phyloP scores from a whole-genome alignment of 2,113 vertebrate species.

The Nesoenas mayeri region DNA sequence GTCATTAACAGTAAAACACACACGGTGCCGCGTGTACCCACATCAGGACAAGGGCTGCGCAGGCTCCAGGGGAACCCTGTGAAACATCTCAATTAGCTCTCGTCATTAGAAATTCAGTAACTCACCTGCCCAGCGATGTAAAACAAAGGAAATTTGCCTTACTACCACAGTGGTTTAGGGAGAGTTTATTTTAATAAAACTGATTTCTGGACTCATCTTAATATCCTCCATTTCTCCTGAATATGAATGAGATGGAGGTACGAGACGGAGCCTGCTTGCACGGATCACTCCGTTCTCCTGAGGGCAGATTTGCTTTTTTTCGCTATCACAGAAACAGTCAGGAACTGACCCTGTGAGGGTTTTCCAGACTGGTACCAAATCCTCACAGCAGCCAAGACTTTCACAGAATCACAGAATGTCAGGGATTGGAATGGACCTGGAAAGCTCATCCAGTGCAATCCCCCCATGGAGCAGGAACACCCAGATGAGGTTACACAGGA shows the following conservation, averaged over 20 bases:
- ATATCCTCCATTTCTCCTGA: neutral
- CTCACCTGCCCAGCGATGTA: slow-evolving; percentile 72
- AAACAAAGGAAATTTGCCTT: slow-evolving; percentile 69
- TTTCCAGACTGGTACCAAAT: neutral
- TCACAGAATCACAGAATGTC: too few relatives aligned
- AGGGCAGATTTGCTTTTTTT: neutral
- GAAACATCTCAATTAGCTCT: slow-evolving; percentile 70
- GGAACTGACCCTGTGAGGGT: neutral
- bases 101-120: slow-evolving; percentile 64
- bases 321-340: neutral
- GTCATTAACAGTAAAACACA: neutral
- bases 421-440: too few relatives aligned
- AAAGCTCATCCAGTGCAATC: too few relatives aligned
- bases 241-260: neutral
- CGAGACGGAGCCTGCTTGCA: neutral
- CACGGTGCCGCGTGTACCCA: neutral
- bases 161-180: slow-evolving; percentile 51
- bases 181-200: slow-evolving; percentile 45
- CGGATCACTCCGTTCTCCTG: neutral
- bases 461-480: too few relatives aligned
- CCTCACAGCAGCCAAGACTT: neutral
- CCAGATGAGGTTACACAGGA: too few relatives aligned
- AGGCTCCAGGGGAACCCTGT: slow-evolving; percentile 54
- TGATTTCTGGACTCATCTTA: neutral
- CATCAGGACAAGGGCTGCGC: neutral